Percentiles rank a stretch among this genome's conserved stretches.
phyloP scores from a whole-genome alignment of 2,888 invertebrate genomes.

The Bombyx huttoni region DNA sequence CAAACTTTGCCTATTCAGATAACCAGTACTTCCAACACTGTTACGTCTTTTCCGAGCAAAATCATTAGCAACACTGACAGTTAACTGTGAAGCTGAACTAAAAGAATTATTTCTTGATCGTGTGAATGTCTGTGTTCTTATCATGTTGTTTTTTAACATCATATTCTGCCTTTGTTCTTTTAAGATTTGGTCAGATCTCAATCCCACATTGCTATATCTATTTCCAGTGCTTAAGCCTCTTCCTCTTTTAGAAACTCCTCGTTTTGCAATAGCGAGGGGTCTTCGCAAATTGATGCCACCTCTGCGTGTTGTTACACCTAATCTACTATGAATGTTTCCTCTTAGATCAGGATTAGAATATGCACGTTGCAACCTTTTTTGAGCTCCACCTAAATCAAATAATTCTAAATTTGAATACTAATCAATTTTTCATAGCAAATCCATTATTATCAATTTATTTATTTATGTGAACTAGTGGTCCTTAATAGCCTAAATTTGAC shows the following conservation, averaged over 20 bases:
- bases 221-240: slow-evolving; percentile 44
- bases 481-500: no score
- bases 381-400: slow-evolving; percentile 32
- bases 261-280: slow-evolving; percentile 50
- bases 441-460: no score
- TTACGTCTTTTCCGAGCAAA: slow-evolving; percentile 51
- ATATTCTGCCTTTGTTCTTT: slow-evolving; percentile 43
- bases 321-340: slow-evolving; percentile 43
- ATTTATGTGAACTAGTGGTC: no score
- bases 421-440: no score
- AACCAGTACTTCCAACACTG: slow-evolving; percentile 49
- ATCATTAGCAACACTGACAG: slow-evolving; percentile 63
- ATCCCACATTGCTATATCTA: slow-evolving; percentile 49
- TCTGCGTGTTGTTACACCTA: slow-evolving; percentile 44
- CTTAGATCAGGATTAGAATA: slow-evolving; percentile 38
- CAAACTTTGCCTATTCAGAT: slow-evolving; percentile 49
- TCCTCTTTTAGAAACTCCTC: slow-evolving; percentile 60
- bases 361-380: slow-evolving; percentile 31
- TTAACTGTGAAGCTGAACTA: slow-evolving; percentile 45
- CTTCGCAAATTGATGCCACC: slow-evolving; percentile 31
- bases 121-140: slow-evolving; percentile 60
- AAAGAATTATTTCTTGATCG: slow-evolving; percentile 57
- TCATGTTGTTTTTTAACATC: slow-evolving; percentile 36
- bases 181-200: slow-evolving; percentile 62
- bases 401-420: neutral